A percentile compares a stretch with the other conserved stretches of the same genome.
Evolutionary conservation across 2,797 vertebrate genomes (phyloP).

Genomic region (Sebastiscus tertius): DNA sequence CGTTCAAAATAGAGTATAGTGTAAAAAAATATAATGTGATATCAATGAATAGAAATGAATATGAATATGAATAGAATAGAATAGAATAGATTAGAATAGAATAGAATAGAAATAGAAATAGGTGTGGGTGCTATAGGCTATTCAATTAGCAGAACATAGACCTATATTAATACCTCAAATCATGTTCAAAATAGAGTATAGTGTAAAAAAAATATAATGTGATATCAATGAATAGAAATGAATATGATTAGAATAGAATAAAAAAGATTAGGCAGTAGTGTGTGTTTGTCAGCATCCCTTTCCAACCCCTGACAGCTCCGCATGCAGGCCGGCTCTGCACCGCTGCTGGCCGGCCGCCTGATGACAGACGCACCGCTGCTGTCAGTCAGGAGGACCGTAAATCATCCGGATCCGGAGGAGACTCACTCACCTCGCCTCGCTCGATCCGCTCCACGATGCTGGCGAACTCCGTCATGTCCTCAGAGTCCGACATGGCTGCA

Average conservation of each 20-base stretch:
- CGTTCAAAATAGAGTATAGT: too few relatives aligned
- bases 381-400: slow-evolving; percentile 58
- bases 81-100: too few relatives aligned
- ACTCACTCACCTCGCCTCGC: slow-evolving; percentile 87
- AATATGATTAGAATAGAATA: not conserved
- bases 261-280: not conserved
- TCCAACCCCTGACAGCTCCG: slow-evolving; percentile 12
- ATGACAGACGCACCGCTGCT: slow-evolving; percentile 45
- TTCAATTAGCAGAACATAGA: too few relatives aligned
- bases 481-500: slow-evolving; percentile 84
- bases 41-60: too few relatives aligned
- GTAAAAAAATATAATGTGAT: too few relatives aligned
- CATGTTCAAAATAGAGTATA: not conserved
- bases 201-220: not conserved
- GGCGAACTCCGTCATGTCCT: slow-evolving; percentile 85
- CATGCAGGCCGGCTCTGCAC: slow-evolving; percentile 34
- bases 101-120: not conserved
- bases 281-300: slow-evolving; percentile 5
- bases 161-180: not conserved
- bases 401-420: slow-evolving; percentile 41
- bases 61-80: too few relatives aligned
- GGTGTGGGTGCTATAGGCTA: not conserved
- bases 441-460: slow-evolving; percentile 91
- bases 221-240: not conserved
- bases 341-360: not conserved